A percentile compares a stretch with the other conserved stretches of the same genome.
phyloP scores from a whole-genome alignment of 37 sponge, comb jelly and placozoan species.

The Ephydatia muelleri region DNA sequence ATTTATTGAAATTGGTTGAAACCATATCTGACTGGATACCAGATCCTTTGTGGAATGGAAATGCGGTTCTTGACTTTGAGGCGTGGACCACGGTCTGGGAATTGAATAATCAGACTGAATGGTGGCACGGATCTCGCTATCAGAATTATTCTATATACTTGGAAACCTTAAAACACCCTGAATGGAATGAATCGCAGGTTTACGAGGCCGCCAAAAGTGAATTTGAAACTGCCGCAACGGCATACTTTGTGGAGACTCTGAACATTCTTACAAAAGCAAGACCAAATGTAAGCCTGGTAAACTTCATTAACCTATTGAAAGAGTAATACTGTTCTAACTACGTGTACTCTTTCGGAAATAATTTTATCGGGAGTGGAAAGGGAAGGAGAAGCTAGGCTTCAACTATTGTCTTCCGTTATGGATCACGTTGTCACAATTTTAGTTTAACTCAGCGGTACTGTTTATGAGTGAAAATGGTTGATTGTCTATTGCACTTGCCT shows the following conservation, averaged over 20 bases:
- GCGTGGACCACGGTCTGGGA: slow-evolving; percentile 55
- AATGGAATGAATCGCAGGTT: slow-evolving; percentile 22
- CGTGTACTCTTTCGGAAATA: too few species aligned
- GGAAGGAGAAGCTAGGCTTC: too few species aligned
- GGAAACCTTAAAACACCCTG: slow-evolving; percentile 22
- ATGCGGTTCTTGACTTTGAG: slow-evolving; percentile 53
- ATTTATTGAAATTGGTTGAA: slow-evolving; percentile 3
- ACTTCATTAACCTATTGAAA: too few species aligned
- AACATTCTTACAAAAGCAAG: slow-evolving; percentile 22
- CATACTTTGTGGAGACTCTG: slow-evolving; percentile 35
- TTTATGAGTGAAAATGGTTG: too few species aligned
- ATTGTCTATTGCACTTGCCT: too few species aligned
- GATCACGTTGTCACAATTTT: too few species aligned
- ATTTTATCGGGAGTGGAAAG: too few species aligned
- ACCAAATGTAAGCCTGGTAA: slow-evolving; percentile 17
- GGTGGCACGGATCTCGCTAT: slow-evolving; percentile 34
- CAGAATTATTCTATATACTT: slow-evolving; percentile 34
- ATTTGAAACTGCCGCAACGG: slow-evolving; percentile 19
- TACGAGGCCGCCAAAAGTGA: slow-evolving; percentile 19
- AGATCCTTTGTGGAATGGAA: slow-evolving; percentile 32
- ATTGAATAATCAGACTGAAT: slow-evolving; percentile 10
- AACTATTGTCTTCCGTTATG: too few species aligned
- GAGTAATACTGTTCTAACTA: too few species aligned
- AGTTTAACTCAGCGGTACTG: too few species aligned
- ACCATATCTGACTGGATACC: slow-evolving; percentile 32